Evolutionary conservation across 2,888 invertebrate species (phyloP).

Genomic region (Flexamia atlantica): DNA sequence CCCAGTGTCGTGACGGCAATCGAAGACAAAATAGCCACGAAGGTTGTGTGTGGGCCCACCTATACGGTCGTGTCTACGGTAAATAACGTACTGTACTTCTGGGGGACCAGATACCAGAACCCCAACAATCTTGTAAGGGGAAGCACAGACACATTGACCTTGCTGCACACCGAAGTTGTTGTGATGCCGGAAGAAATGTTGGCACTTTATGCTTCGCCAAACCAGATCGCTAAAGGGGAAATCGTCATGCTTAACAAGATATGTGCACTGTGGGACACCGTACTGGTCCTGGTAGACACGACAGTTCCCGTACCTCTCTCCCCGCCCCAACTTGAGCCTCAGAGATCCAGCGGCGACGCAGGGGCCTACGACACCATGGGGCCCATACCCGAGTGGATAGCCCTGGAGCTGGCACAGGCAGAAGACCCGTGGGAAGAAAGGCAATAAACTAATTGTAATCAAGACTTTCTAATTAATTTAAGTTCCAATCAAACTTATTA

Average conservation of each 20-base stretch:
- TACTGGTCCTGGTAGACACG: slow-evolving; percentile 81
- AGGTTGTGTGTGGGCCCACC: slow-evolving; percentile 80
- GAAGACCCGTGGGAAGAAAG: slow-evolving; percentile 71
- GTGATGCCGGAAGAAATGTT: slow-evolving; percentile 77
- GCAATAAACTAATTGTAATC: not conserved
- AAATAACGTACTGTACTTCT: slow-evolving; percentile 83
- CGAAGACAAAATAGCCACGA: slow-evolving; percentile 71
- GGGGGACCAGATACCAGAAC: slow-evolving; percentile 77
- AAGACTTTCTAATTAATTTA: no score
- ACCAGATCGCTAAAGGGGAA: slow-evolving; percentile 77
- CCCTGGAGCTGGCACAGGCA: slow-evolving; percentile 73
- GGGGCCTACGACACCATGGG: slow-evolving; percentile 68
- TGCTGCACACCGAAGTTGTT: slow-evolving; percentile 74
- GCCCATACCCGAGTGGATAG: slow-evolving; percentile 74
- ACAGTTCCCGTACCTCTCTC: slow-evolving; percentile 77
- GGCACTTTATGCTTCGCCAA: slow-evolving; percentile 78
- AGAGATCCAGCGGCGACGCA: slow-evolving; percentile 56
- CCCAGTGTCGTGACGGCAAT: slow-evolving; percentile 74
- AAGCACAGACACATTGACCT: slow-evolving; percentile 63
- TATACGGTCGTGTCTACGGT: slow-evolving; percentile 82
- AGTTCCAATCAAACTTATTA: no score
- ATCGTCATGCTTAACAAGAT: slow-evolving; percentile 78
- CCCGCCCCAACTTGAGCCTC: slow-evolving; percentile 57
- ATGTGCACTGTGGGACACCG: slow-evolving; percentile 78
- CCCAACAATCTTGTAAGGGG: slow-evolving; percentile 22